A percentile compares a stretch with the other conserved stretches of the same genome.
Evolutionary conservation across 2,797 vertebrate species (phyloP).

Genomic region (Basileuterus tristriatus): DNA sequence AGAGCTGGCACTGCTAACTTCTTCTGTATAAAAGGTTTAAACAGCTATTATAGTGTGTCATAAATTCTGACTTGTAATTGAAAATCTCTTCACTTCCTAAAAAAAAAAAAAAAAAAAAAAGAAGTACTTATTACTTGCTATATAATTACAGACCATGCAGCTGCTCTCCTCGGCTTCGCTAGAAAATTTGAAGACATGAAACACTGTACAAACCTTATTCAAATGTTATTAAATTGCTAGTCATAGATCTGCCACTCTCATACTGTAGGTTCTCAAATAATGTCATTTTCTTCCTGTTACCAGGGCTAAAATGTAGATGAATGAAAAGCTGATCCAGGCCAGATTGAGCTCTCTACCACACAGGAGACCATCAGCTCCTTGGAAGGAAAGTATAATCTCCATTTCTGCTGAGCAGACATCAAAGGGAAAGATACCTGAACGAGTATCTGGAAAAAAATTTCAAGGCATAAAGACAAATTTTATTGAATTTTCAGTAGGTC

Average conservation of each 20-base stretch:
- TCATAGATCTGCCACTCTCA: constrained; percentile 67
- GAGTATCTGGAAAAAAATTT: background rate
- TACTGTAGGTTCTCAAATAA: constrained; percentile 33
- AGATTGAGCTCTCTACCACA: background rate
- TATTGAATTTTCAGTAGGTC: background rate
- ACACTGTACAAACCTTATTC: constrained; percentile 69
- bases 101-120: constrained; percentile 1
- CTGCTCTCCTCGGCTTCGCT: constrained; percentile 69
- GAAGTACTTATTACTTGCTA: constrained; percentile 68
- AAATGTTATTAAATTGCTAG: constrained; percentile 70
- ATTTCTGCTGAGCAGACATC: constrained; percentile 2
- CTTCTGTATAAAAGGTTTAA: constrained; percentile 71
- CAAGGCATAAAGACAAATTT: background rate
- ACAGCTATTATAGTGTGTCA: constrained; percentile 74
- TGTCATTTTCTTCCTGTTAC: constrained; percentile 24
- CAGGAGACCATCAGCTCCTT: background rate
- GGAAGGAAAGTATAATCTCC: constrained; percentile 10
- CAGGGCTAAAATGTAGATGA: constrained; percentile 58
- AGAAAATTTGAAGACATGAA: constrained; percentile 73
- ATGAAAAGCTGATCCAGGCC: constrained; percentile 30
- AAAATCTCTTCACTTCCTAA: constrained; percentile 71
- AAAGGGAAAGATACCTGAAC: constrained; percentile 22
- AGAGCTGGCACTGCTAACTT: constrained; percentile 66
- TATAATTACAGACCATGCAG: constrained; percentile 78
- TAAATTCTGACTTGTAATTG: constrained; percentile 77